phyloP scores from a whole-genome alignment of 2,113 vertebrate genomes.

The Leuciscus idus region DNA sequence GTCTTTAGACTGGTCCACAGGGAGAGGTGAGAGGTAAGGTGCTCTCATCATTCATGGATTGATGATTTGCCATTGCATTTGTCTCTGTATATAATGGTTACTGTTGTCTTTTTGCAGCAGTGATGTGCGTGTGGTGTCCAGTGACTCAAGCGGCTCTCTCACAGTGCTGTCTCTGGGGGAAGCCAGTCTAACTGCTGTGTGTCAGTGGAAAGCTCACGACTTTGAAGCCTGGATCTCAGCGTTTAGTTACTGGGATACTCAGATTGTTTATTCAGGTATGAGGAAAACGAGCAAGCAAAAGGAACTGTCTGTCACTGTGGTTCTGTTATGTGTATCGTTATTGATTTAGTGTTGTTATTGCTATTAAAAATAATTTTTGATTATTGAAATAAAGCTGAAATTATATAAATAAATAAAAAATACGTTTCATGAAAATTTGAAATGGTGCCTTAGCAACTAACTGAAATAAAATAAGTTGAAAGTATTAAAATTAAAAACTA shows the following conservation, averaged over 20 bases:
- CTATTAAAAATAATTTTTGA: not conserved
- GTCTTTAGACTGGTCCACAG: constrained; percentile 94
- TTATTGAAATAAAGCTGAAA: not conserved
- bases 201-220: constrained; percentile 89
- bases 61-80: not conserved
- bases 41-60: not conserved
- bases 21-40: constrained; percentile 81
- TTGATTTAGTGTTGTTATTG: not conserved
- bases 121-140: constrained; percentile 84
- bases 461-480: not conserved
- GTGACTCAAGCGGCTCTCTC: constrained; percentile 88
- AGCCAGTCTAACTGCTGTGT: constrained; percentile 66
- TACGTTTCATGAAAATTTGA: not conserved
- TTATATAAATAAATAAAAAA: not conserved
- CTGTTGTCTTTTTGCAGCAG: constrained; percentile 61
- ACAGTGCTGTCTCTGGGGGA: constrained; percentile 78
- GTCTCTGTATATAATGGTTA: not conserved
- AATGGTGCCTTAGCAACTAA: not conserved
- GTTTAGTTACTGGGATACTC: constrained; percentile 93
- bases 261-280: constrained; percentile 88
- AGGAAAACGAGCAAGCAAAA: not conserved
- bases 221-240: constrained; percentile 96
- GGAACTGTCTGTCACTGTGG: not conserved
- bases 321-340: not conserved
- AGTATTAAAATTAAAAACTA: too few relatives aligned